Conservation (phyloP, 2,888 invertebrate species). For the Caenorhabditis zanzibari region DNA sequence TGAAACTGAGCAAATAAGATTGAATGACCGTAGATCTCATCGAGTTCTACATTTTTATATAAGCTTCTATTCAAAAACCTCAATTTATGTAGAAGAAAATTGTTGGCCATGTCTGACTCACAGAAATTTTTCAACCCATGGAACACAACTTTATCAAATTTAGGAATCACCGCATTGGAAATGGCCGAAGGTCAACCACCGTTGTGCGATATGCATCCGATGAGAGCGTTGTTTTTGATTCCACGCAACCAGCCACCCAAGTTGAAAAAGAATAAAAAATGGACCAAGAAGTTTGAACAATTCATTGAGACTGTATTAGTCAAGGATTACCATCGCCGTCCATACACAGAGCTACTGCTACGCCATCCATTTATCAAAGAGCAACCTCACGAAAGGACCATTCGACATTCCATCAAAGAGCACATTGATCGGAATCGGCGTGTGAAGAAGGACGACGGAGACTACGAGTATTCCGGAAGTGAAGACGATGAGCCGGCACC, state of each 20-base stretch:
- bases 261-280: slow-evolving; percentile 87
- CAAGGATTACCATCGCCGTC: slow-evolving; percentile 98
- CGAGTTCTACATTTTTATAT: too few species aligned
- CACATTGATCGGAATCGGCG: slow-evolving; percentile 91
- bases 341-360: slow-evolving; percentile 97
- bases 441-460: slow-evolving; percentile 87
- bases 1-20: too few species aligned
- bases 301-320: slow-evolving; percentile 99
- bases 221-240: slow-evolving; percentile 89
- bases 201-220: slow-evolving; percentile 98
- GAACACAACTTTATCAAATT: slow-evolving; percentile 57
- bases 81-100: too few species aligned
- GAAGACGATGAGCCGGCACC: slow-evolving; percentile 94
- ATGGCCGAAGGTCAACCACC: slow-evolving; percentile 93
- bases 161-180: slow-evolving; percentile 94
- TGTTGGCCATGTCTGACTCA: too few species aligned
- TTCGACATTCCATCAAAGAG: slow-evolving; percentile 98
- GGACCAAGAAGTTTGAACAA: slow-evolving; percentile 93
- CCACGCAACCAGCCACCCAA: slow-evolving; percentile 94
- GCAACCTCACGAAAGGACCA: slow-evolving; percentile 98
- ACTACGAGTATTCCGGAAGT: slow-evolving; percentile 92
- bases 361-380: slow-evolving; percentile 95
- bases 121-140: neutral
- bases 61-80: too few species aligned
- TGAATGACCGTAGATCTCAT: too few species aligned